Percentiles rank a stretch among this genome's conserved stretches.
Conservation (phyloP, 37 sponge, comb jelly and placozoan species). For the Theonella swinhoei region DNA sequence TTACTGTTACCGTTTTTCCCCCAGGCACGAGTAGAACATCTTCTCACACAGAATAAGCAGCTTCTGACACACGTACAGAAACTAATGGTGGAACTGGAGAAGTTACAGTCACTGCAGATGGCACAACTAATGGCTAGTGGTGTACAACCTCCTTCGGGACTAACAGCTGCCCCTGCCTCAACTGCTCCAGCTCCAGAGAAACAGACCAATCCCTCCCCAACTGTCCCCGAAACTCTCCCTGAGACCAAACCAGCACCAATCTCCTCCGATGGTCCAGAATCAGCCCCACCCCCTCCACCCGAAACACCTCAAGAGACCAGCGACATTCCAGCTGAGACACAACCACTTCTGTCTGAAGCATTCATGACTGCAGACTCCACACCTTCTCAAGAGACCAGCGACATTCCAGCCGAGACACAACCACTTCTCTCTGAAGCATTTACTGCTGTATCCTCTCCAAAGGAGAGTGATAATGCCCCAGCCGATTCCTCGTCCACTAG, state of each 20-base stretch:
- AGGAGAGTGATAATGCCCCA: no score
- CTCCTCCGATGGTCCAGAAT: neutral
- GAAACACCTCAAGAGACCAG: neutral
- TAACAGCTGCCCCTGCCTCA: neutral
- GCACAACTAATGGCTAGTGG: neutral
- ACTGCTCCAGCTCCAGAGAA: neutral
- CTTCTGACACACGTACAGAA: constrained; percentile 81
- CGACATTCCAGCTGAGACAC: neutral
- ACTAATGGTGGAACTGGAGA: constrained; percentile 65
- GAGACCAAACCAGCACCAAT: neutral
- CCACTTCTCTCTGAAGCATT: neutral
- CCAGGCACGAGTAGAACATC: constrained; percentile 76
- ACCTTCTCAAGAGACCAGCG: neutral
- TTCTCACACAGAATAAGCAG: constrained; percentile 84
- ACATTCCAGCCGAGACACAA: neutral
- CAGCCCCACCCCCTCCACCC: neutral
- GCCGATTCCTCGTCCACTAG: neutral
- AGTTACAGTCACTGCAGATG: constrained; percentile 41
- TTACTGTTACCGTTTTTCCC: neutral
- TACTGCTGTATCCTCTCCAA: neutral
- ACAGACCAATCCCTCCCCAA: neutral
- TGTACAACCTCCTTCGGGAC: neutral
- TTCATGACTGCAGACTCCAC: neutral
- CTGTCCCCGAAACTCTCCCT: neutral
- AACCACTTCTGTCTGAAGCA: neutral